Conservation (phyloP, 2,888 invertebrate species). For the Thyatira batis region DNA sequence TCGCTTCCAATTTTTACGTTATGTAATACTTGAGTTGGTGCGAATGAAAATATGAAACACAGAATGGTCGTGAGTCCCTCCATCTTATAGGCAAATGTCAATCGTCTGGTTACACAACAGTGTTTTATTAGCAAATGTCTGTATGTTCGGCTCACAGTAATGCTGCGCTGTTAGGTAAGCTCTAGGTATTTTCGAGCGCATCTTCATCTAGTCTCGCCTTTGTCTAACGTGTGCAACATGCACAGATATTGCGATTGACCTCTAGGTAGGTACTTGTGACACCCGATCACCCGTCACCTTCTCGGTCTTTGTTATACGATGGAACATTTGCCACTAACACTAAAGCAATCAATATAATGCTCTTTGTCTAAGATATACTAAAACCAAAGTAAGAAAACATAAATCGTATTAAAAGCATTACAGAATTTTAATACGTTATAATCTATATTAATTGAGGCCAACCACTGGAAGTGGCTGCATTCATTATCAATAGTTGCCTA, state of each 20-base stretch:
- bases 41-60: conserved; percentile 42
- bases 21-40: conserved; percentile 28
- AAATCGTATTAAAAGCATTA: conserved; percentile 27
- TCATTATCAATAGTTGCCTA: conserved; percentile 54
- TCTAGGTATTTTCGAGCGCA: conserved; percentile 46
- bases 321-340: neutral
- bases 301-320: neutral
- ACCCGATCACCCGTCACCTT: neutral
- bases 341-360: neutral
- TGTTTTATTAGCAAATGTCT: conserved; percentile 70
- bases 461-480: conserved; percentile 61
- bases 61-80: conserved; percentile 42
- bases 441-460: conserved; percentile 73
- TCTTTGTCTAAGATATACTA: neutral
- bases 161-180: conserved; percentile 55
- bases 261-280: conserved; percentile 8
- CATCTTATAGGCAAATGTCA: conserved; percentile 69
- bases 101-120: conserved; percentile 65
- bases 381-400: conserved; percentile 5
- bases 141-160: conserved; percentile 49
- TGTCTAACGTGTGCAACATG: conserved; percentile 23
- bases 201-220: conserved; percentile 42
- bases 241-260: conserved; percentile 11
- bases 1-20: conserved; percentile 28
- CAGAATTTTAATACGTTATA: conserved; percentile 59